Evolutionary conservation across 2,797 vertebrate species (phyloP).

Genomic region (Limnodromus scolopaceus): DNA sequence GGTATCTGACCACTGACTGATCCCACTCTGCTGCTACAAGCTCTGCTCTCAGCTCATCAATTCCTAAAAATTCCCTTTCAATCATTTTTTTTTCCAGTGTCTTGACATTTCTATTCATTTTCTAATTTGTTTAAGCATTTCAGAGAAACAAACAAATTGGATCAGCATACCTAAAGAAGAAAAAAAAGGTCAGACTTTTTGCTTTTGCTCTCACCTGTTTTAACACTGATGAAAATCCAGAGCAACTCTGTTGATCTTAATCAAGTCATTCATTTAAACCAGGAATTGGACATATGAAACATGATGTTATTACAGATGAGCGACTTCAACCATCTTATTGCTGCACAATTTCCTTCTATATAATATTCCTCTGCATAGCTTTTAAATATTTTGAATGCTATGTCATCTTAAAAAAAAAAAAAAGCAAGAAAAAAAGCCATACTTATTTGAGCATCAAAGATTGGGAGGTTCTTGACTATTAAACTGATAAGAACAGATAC

Average conservation of each 20-base stretch:
- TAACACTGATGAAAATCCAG: background rate
- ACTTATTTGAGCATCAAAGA: constrained; percentile 77
- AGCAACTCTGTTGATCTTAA: background rate
- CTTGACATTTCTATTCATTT: background rate
- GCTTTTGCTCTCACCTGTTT: background rate
- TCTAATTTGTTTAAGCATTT: background rate
- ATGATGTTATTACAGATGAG: background rate
- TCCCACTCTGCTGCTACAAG: background rate
- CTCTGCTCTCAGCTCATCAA: background rate
- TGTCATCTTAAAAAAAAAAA: background rate
- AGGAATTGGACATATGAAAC: background rate
- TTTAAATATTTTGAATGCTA: background rate
- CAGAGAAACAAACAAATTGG: background rate
- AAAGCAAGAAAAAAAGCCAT: background rate
- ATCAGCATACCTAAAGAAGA: background rate
- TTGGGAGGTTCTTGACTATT: constrained; percentile 77
- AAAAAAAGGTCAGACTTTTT: background rate
- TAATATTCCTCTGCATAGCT: background rate
- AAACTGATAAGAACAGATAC: too few relatives aligned
- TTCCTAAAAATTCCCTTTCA: background rate
- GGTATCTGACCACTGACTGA: background rate
- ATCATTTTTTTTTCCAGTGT: background rate
- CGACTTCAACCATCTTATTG: background rate
- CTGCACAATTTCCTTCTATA: background rate
- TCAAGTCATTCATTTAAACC: background rate